Evolutionary conservation across 2,888 invertebrate genomes (phyloP), one percentile per base, ranked within the genome.

Genomic region (Brassicogethes aeneus): DNA sequence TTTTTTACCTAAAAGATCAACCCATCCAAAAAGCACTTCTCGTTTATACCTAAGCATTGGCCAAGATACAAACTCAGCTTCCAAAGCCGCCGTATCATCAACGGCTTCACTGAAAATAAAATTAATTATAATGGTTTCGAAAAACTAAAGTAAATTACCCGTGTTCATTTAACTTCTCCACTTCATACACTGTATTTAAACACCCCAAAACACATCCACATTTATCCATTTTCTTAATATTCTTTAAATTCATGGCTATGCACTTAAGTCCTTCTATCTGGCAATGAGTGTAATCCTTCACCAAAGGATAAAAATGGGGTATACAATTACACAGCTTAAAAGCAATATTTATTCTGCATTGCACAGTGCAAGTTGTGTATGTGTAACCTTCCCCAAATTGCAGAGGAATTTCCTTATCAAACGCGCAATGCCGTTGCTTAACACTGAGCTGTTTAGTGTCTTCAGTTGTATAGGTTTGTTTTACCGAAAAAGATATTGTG

Each of bases 21-120:
- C 83, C 85, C 86, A 86, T 40, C 87, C 88, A 59, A 88, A 88
- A 32, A 85, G 73, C 13, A 87, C 85, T 62, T 87, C 85, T 17
- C 86, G 75, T 57, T 84, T 85, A 60, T 83, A 87, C 2, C 81
- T 73, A 16, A 85, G 80, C 75, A 80, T 77, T 1, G 84, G 84
- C 86, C 86, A 87, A 1, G 85, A 84, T 1, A 83, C 79, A 59
- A 85, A 85, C 61, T 82, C 77, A 1, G 75, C 69, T 59, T 78
- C 77, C 44, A 80, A 60, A 15, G 39, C 42, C 12, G 38, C 37
- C 14, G 17, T 36, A 3, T 51, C 52, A 7, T 44, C 47, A 2
- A 43, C 41, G n/a, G n/a, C n/a, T 8, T 39, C 45, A 37, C 52
- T 54, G 37, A 40, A 32, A 32, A 32, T 12, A 5, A 32, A 32